Evolutionary conservation across 2,113 vertebrate species (phyloP).

Genomic region (Eulacestoma nigropectus): DNA sequence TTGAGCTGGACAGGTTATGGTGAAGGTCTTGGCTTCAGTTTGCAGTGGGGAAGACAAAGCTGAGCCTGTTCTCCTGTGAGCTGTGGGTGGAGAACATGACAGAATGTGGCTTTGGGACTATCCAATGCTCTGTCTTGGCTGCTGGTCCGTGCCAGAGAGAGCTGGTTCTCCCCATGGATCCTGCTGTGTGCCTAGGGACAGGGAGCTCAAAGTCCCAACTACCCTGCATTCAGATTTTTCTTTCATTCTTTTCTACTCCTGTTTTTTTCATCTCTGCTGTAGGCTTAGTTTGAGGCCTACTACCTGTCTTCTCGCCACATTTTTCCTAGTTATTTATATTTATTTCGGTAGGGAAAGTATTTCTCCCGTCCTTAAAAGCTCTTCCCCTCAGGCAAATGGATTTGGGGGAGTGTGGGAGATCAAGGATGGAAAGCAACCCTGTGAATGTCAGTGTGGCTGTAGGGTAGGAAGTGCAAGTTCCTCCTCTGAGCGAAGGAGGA

Average conservation of each 20-base stretch:
- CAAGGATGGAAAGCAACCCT: background rate
- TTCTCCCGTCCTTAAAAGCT: background rate
- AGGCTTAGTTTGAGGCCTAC: background rate
- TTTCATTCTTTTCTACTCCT: background rate
- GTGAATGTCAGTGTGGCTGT: accelerated
- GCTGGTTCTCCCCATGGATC: background rate
- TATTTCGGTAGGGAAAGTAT: background rate
- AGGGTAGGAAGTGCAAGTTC: background rate
- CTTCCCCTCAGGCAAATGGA: background rate
- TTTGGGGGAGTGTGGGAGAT: background rate
- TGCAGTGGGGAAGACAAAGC: background rate
- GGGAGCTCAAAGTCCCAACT: background rate
- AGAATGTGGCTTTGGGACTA: background rate
- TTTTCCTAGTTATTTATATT: background rate
- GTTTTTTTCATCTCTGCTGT: background rate
- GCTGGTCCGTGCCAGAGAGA: background rate
- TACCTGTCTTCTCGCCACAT: background rate
- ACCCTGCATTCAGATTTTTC: background rate
- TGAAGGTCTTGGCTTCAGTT: background rate
- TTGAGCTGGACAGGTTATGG: background rate
- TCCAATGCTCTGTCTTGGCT: background rate
- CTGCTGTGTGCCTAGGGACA: background rate
- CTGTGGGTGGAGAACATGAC: background rate
- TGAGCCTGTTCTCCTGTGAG: background rate
- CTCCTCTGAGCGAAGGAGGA: background rate